Evolutionary conservation across 2,113 vertebrate species (phyloP).

Genomic region (Cololabis saira): DNA sequence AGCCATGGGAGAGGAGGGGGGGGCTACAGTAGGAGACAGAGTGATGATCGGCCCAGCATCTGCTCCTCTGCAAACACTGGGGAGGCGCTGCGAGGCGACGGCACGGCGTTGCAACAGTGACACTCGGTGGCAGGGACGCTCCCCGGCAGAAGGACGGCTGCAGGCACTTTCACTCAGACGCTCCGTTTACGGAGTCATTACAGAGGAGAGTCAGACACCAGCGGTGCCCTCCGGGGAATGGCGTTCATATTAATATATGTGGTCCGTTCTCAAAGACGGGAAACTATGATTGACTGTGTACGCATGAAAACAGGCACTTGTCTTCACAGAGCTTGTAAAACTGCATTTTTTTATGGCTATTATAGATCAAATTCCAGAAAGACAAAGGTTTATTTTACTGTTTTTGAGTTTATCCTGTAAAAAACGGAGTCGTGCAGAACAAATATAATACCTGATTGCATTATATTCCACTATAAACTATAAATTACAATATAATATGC

Average conservation of each 20-base stretch:
- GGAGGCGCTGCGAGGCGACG: neutral
- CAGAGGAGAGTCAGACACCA: neutral
- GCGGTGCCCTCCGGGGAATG: neutral
- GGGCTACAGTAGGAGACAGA: conserved; percentile 54
- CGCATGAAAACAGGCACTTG: too few species aligned
- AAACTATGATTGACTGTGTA: too few species aligned
- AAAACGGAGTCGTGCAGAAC: too few species aligned
- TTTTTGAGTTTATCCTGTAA: neutral
- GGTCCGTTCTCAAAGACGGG: too few species aligned
- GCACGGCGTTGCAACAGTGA: conserved; percentile 72
- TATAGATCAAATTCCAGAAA: neutral
- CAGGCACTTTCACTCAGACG: conserved; percentile 12
- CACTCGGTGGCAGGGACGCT: conserved; percentile 65
- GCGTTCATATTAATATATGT: neutral
- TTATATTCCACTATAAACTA: too few species aligned
- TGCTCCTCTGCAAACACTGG: conserved; percentile 23
- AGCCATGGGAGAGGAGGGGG: conserved; percentile 52
- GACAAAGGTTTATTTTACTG: neutral
- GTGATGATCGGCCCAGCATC: conserved; percentile 58
- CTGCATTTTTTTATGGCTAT: too few species aligned
- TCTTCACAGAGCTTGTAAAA: too few species aligned
- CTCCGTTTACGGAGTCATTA: neutral
- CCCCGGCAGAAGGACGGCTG: conserved; percentile 19
- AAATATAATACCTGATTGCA: too few species aligned
- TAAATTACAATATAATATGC: too few species aligned